These are phyloP conservation scores for Paracyprichromis sp. DNA, from an alignment of 2,113 vertebrate genomes.

Conservation along the genomic window DNA sequence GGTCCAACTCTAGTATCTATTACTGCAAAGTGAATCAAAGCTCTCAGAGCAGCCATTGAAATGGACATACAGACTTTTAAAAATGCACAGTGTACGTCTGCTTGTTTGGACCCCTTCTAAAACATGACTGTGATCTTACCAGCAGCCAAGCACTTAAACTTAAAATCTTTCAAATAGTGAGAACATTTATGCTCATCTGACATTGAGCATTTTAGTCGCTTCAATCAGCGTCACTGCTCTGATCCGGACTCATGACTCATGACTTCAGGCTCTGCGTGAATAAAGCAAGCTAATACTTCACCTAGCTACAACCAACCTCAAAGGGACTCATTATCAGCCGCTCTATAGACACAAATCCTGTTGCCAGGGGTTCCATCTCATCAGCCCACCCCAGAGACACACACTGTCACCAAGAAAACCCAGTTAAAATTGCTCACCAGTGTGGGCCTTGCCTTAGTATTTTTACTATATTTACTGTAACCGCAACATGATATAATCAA, in stretches of 20 bases:
- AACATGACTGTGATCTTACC: neutral
- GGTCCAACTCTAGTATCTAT: neutral
- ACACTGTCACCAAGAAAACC: neutral
- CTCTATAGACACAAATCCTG: constrained; percentile 22
- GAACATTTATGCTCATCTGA: neutral
- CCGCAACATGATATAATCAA: neutral
- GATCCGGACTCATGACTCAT: constrained; percentile 1
- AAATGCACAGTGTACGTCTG: neutral
- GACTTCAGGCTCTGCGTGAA: constrained; percentile 3
- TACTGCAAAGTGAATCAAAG: neutral
- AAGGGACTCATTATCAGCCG: constrained; percentile 57
- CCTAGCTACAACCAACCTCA: constrained; percentile 29
- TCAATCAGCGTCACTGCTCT: neutral
- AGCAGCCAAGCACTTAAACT: neutral
- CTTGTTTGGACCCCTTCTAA: neutral
- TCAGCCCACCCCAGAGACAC: constrained; percentile 35
- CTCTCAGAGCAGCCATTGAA: neutral
- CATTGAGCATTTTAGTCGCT: neutral
- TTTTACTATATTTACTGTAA: neutral
- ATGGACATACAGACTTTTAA: neutral
- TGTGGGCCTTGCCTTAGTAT: neutral
- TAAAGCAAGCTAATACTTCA: constrained; percentile 1
- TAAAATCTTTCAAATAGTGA: neutral
- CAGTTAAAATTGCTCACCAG: neutral
- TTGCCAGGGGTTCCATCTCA: constrained; percentile 36